phyloP scores from a whole-genome alignment of 1,140 invertebrate species.

The Rhynchophorus ferrugineus region DNA sequence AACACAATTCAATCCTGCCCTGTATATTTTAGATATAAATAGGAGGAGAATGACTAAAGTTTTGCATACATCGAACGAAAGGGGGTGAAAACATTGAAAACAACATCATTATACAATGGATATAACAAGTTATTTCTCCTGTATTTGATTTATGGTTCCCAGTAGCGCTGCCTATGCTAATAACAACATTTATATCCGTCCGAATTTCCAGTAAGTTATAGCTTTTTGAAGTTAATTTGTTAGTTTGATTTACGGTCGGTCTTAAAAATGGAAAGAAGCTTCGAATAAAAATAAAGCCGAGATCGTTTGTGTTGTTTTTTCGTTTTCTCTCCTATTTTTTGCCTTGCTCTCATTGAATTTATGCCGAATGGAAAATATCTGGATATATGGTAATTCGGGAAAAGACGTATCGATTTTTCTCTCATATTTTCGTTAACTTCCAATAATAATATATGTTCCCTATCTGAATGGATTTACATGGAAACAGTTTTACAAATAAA shows the following conservation, averaged over 20 bases:
- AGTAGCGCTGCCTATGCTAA: constrained; percentile 42
- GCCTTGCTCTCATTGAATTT: constrained; percentile 6
- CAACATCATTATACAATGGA: constrained; percentile 42
- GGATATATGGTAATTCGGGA: background rate
- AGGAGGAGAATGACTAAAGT: constrained; percentile 30
- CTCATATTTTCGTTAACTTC: too few relatives aligned
- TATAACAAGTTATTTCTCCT: constrained; percentile 43
- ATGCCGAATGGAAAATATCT: constrained; percentile 9
- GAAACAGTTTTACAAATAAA: too few relatives aligned
- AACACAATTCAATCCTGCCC: constrained; percentile 13
- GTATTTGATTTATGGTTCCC: constrained; percentile 39
- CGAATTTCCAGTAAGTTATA: constrained; percentile 37
- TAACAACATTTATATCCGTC: constrained; percentile 42
- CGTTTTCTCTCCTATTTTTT: constrained; percentile 9
- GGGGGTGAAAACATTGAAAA: constrained; percentile 37
- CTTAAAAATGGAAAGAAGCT: constrained; percentile 24
- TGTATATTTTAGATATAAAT: constrained; percentile 21
- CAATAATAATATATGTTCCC: too few relatives aligned
- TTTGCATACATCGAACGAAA: constrained; percentile 36
- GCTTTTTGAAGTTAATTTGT: constrained; percentile 42
- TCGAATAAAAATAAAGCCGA: constrained; percentile 22
- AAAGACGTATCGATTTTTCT: too few relatives aligned
- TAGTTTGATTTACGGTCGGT: constrained; percentile 40
- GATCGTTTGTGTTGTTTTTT: background rate
- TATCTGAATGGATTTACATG: too few relatives aligned